These are phyloP conservation scores for Drosophila pachea DNA, from an alignment of 1,140 invertebrate species.

Conservation along the genomic window DNA sequence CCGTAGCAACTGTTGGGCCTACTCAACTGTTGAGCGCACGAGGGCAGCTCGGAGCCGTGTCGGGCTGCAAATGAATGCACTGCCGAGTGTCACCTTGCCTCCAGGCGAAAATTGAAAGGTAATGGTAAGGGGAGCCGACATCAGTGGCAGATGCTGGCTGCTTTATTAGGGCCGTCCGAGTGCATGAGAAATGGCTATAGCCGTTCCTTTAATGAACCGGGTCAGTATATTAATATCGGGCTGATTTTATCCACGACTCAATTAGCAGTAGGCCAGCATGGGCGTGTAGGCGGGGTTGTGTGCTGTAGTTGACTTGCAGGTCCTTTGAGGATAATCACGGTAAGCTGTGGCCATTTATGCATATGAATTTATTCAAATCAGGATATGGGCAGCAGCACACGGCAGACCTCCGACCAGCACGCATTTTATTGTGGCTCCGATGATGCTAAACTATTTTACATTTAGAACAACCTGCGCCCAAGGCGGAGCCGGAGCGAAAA, in stretches of 20 bases:
- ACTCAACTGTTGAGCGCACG: conserved; percentile 63
- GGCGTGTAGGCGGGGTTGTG: conserved; percentile 5
- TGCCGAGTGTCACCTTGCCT: conserved; percentile 34
- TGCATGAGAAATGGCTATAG: conserved; percentile 2
- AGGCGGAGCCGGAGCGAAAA: conserved; percentile 36
- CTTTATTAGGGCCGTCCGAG: conserved; percentile 30
- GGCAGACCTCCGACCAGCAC: conserved; percentile 2
- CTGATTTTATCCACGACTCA: conserved; percentile 49
- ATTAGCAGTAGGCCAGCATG: conserved; percentile 47
- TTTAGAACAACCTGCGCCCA: conserved; percentile 52
- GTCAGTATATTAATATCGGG: conserved; percentile 20
- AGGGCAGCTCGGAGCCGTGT: conserved; percentile 19
- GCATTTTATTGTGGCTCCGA: conserved; percentile 64
- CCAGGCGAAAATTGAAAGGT: conserved; percentile 4
- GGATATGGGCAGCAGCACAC: conserved; percentile 10
- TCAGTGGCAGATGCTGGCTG: conserved; percentile 10
- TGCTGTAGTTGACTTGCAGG: conserved; percentile 39
- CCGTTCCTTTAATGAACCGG: conserved; percentile 7
- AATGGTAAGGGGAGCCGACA: conserved; percentile 20
- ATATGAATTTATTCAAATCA: conserved; percentile 74
- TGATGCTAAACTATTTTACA: conserved; percentile 70
- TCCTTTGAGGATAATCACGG: conserved; percentile 41
- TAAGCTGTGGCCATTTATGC: conserved; percentile 62
- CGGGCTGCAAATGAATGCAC: conserved; percentile 1
- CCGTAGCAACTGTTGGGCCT: conserved; percentile 16